Evolutionary conservation across 2,888 invertebrate genomes (phyloP).

Genomic region (Conops quadrifasciatus): DNA sequence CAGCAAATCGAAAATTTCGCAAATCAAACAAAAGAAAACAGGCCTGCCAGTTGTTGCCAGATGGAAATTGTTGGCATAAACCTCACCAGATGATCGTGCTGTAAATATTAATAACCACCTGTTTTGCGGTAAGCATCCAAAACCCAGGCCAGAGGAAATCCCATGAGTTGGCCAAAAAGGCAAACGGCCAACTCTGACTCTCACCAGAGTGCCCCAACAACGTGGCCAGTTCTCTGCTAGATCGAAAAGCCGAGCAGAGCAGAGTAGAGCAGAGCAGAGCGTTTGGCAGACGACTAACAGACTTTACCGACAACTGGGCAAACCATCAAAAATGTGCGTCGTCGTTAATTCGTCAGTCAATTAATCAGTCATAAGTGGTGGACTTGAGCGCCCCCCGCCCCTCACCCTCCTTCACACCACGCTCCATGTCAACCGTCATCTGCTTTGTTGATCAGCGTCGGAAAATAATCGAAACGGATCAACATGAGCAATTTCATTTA

Average conservation of each 20-base stretch:
- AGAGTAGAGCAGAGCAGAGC: neutral
- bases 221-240: neutral
- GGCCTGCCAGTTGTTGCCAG: neutral
- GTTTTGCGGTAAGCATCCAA: constrained; percentile 43
- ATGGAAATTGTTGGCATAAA: constrained; percentile 11
- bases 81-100: constrained; percentile 4
- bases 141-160: constrained; percentile 16
- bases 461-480: constrained; percentile 19
- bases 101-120: constrained; percentile 52
- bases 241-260: neutral
- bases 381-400: no score
- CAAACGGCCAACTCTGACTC: constrained; percentile 13
- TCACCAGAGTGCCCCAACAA: neutral
- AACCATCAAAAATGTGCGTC: constrained; percentile 56
- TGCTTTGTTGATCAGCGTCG: constrained; percentile 16
- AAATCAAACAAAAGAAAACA: constrained; percentile 14
- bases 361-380: constrained; percentile 54
- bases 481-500: constrained; percentile 13
- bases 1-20: neutral
- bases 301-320: constrained; percentile 48
- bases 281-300: constrained; percentile 10
- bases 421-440: constrained; percentile 42
- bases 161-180: constrained; percentile 31
- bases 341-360: constrained; percentile 48
- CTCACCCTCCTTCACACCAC: no score